Conservation (phyloP, 30 jellyfish, hydroid and myxozoan species). For the Mastigias papua region DNA sequence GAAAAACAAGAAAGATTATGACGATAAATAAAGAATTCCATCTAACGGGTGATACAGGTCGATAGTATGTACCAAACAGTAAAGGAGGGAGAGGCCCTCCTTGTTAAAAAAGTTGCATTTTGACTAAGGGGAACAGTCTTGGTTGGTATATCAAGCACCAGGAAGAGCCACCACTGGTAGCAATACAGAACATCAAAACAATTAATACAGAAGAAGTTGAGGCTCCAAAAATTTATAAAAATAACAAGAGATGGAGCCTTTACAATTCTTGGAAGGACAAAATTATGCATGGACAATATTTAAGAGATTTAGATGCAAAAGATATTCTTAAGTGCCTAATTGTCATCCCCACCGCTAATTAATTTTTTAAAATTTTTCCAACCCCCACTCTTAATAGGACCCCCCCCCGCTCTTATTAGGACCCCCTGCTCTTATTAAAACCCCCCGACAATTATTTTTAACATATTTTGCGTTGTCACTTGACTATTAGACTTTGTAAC, state of each 20-base stretch:
- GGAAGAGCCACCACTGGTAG: slow-evolving; percentile 8
- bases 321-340: no score
- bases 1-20: no score
- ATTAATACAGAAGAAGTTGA: slow-evolving; percentile 10
- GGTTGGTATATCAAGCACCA: slow-evolving; percentile 20
- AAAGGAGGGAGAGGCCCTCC: slow-evolving; percentile 38
- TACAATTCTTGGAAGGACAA: slow-evolving; percentile 33
- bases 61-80: slow-evolving; percentile 35
- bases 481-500: no score
- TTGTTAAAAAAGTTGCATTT: slow-evolving; percentile 30
- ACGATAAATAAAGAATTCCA: slow-evolving; percentile 38
- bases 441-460: no score
- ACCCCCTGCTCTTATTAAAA: no score
- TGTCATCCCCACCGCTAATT: no score
- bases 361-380: no score
- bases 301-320: slow-evolving; percentile 25
- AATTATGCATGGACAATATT: slow-evolving; percentile 36
- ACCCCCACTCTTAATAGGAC: no score
- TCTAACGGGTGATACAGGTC: slow-evolving; percentile 27
- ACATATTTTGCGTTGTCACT: no score
- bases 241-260: background rate
- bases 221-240: slow-evolving; percentile 9
- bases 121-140: slow-evolving; percentile 28
- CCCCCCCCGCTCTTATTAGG: no score
- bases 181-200: slow-evolving; percentile 7